phyloP scores from a whole-genome alignment of 1,140 invertebrate species.

The Popillia japonica region DNA sequence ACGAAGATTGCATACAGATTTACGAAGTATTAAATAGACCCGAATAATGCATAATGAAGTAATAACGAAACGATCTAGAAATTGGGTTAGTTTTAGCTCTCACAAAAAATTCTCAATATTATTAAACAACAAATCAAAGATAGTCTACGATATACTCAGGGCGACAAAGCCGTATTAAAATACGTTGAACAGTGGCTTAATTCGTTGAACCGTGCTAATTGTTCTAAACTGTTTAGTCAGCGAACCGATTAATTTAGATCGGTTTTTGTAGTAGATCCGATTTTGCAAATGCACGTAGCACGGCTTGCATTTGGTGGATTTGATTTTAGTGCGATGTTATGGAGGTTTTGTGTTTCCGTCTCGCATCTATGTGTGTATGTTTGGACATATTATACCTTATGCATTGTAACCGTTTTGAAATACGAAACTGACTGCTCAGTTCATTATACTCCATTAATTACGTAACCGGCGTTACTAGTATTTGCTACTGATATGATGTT shows the following conservation, averaged over 20 bases:
- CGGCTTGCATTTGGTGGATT: background rate
- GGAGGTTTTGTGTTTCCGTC: background rate
- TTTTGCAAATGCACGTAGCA: background rate
- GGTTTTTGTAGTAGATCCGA: slow-evolving; percentile 32
- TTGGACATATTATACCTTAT: background rate
- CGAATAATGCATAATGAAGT: too few relatives aligned
- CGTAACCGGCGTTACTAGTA: background rate
- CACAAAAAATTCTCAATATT: too few relatives aligned
- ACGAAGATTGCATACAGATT: too few relatives aligned
- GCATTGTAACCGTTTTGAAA: background rate
- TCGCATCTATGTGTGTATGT: background rate
- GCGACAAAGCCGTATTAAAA: slow-evolving; percentile 37
- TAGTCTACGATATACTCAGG: background rate
- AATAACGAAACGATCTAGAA: too few relatives aligned
- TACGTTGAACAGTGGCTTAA: slow-evolving; percentile 7
- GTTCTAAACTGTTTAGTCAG: slow-evolving; percentile 5
- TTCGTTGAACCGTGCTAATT: slow-evolving; percentile 24
- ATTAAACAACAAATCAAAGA: background rate
- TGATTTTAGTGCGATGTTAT: background rate
- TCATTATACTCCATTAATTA: background rate
- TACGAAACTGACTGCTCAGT: background rate
- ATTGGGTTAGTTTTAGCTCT: too few relatives aligned
- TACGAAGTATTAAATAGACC: too few relatives aligned
- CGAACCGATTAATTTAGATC: slow-evolving; percentile 29
- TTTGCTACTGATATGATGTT: too few relatives aligned